Conservation (phyloP, 2,888 invertebrate species). For the Ophioninae sp. region DNA sequence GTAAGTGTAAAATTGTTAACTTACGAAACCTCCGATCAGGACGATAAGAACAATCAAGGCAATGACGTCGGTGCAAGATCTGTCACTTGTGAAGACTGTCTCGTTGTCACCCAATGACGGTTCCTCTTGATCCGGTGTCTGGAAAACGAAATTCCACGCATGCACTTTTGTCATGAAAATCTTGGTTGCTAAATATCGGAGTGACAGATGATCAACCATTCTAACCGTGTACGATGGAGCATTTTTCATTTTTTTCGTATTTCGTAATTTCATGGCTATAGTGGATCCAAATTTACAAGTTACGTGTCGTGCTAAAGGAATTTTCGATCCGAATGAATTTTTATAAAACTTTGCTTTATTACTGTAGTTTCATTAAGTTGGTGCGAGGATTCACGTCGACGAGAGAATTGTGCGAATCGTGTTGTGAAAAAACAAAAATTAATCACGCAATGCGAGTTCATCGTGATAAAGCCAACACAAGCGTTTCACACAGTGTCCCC, state of each 20-base stretch:
- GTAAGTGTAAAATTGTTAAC: slow-evolving; percentile 56
- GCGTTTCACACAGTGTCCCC: slow-evolving; percentile 52
- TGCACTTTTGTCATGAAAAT: background rate
- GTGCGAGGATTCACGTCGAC: slow-evolving; percentile 55
- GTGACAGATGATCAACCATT: background rate
- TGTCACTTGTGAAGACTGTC: slow-evolving; percentile 71
- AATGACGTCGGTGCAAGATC: slow-evolving; percentile 75
- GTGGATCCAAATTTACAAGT: background rate
- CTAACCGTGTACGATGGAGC: slow-evolving; percentile 23
- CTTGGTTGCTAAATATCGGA: background rate
- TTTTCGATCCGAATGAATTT: background rate
- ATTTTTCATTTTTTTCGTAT: background rate
- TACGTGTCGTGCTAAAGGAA: background rate
- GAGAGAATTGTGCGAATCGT: slow-evolving; percentile 46
- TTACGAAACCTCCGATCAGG: slow-evolving; percentile 73
- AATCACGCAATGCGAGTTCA: background rate
- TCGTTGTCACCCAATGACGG: slow-evolving; percentile 66
- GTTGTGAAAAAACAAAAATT: slow-evolving; percentile 19
- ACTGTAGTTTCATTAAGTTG: slow-evolving; percentile 3
- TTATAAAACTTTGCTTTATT: slow-evolving; percentile 5
- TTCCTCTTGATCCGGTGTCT: slow-evolving; percentile 70
- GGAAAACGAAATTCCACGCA: slow-evolving; percentile 46
- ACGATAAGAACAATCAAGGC: slow-evolving; percentile 70
- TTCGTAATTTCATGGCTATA: background rate
- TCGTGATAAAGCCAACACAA: slow-evolving; percentile 17